phyloP scores from a whole-genome alignment of 2,113 vertebrate genomes.

The Leiothrix lutea region DNA sequence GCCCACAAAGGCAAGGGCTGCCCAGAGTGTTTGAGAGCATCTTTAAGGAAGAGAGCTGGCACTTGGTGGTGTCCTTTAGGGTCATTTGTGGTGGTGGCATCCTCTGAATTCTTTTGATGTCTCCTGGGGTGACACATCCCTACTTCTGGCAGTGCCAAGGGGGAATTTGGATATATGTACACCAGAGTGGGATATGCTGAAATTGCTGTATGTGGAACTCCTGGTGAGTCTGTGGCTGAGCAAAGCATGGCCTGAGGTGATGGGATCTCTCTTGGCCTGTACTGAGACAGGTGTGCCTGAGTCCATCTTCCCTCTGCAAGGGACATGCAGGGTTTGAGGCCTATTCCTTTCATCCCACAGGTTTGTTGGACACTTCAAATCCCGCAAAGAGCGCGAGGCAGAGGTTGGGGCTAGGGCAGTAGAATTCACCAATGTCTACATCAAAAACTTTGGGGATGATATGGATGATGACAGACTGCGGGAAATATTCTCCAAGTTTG shows the following conservation, averaged over 20 bases:
- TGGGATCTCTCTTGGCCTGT: not conserved
- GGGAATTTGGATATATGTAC: not conserved
- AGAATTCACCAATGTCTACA: slow-evolving; percentile 95
- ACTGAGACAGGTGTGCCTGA: not conserved
- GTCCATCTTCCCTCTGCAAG: not conserved
- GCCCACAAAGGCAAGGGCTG: not conserved
- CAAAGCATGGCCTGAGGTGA: not conserved
- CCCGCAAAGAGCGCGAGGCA: slow-evolving; percentile 88
- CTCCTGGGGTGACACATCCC: not conserved
- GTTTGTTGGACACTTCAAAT: slow-evolving; percentile 96
- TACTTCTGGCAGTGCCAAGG: not conserved
- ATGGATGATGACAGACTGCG: slow-evolving; percentile 82
- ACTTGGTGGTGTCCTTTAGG: not conserved
- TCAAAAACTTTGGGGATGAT: slow-evolving; percentile 92
- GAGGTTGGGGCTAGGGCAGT: slow-evolving; percentile 84
- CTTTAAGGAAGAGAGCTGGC: not conserved
- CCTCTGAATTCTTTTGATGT: not conserved
- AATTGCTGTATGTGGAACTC: not conserved
- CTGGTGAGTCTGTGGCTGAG: not conserved
- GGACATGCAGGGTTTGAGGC: not conserved
- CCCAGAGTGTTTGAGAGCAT: not conserved
- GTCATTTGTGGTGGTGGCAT: not conserved
- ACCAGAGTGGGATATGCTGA: fast-evolving
- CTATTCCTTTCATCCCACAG: slow-evolving; percentile 60
- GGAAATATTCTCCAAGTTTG: slow-evolving; percentile 86